Conservation (phyloP, 2,113 vertebrate genomes). For the Cichladusa arquata region DNA sequence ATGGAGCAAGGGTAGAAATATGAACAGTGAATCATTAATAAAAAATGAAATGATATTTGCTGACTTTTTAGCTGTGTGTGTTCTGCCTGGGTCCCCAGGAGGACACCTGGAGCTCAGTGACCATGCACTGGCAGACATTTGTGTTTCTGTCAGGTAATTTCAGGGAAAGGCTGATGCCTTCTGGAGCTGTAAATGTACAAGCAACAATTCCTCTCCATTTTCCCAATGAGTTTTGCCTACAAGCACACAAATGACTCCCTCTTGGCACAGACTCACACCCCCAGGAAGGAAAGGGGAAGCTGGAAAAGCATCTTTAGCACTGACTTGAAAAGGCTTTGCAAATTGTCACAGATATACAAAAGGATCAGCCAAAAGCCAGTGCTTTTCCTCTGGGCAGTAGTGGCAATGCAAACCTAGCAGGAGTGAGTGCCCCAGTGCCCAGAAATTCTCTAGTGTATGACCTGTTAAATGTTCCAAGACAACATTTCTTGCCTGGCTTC, state of each 20-base stretch:
- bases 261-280: background rate
- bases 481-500: background rate
- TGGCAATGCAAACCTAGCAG: background rate
- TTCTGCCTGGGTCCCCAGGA: background rate
- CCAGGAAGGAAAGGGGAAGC: background rate
- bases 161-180: background rate
- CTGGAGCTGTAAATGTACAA: background rate
- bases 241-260: background rate
- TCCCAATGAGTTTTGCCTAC: background rate
- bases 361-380: background rate
- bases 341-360: background rate
- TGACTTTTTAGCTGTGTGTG: background rate
- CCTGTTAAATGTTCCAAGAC: background rate
- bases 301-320: background rate
- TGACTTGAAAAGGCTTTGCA: background rate
- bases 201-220: background rate
- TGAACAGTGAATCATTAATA: background rate
- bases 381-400: background rate
- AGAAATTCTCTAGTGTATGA: background rate
- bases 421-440: background rate
- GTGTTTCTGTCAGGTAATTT: background rate
- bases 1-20: background rate
- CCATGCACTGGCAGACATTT: fast-evolving
- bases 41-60: background rate
- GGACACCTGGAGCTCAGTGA: background rate